phyloP scores from a whole-genome alignment of 2,113 vertebrate genomes.

The Montifringilla adamsi region DNA sequence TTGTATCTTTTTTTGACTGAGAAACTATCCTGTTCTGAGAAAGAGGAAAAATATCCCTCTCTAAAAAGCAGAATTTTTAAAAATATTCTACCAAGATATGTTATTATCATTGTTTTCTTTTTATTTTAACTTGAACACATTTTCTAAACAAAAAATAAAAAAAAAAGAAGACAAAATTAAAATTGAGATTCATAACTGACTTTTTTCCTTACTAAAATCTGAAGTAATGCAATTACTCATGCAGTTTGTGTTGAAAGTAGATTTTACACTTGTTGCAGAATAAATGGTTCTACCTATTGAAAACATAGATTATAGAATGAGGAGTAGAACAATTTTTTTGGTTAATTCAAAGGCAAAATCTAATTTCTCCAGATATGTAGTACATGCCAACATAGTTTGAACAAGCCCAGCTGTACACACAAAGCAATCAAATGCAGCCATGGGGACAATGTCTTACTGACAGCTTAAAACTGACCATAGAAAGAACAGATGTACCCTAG shows the following conservation, averaged over 20 bases:
- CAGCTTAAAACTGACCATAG: not conserved
- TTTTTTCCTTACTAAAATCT: not conserved
- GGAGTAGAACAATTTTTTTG: not conserved
- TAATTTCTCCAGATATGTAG: not conserved
- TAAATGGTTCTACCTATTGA: not conserved
- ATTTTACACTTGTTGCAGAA: not conserved
- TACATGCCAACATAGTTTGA: not conserved
- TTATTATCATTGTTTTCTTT: not conserved
- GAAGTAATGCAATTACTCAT: not conserved
- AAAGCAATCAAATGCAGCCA: not conserved
- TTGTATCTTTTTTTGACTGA: not conserved
- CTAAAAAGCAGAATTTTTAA: not conserved
- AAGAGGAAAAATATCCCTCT: rapidly evolving
- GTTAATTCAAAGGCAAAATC: slow-evolving; percentile 22
- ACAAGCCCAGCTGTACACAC: slow-evolving; percentile 50
- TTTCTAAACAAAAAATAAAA: not conserved
- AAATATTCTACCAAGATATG: not conserved
- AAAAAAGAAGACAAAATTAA: not conserved
- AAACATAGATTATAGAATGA: not conserved
- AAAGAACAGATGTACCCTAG: not conserved
- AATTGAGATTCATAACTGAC: not conserved
- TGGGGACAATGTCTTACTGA: not conserved
- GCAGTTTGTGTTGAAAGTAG: not conserved
- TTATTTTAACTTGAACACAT: too few relatives aligned
- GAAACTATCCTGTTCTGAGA: not conserved